phyloP scores from a whole-genome alignment of 1,140 invertebrate species.

The Riptortus pedestris region DNA sequence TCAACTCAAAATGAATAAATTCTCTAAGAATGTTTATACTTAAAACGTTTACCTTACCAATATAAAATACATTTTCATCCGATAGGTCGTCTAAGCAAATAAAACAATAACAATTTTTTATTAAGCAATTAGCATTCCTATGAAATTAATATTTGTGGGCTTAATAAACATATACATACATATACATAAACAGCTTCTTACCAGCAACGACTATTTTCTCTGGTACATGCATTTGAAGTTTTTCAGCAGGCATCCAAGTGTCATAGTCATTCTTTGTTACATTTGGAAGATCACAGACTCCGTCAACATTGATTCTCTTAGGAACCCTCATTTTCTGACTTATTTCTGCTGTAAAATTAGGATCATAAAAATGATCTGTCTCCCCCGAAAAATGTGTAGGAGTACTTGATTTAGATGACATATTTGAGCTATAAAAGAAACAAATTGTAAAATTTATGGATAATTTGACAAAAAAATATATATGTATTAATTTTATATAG shows the following conservation, averaged over 20 bases:
- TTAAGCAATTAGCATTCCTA: neutral
- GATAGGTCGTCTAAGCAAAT: slow-evolving; percentile 10
- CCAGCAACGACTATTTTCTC: slow-evolving; percentile 76
- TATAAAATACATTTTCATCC: slow-evolving; percentile 12
- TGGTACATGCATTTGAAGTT: slow-evolving; percentile 81
- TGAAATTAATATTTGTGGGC: neutral
- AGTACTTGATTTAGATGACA: slow-evolving; percentile 48
- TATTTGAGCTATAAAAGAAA: slow-evolving; percentile 29
- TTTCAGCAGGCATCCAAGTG: slow-evolving; percentile 54
- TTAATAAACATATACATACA: neutral
- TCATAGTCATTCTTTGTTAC: slow-evolving; percentile 42
- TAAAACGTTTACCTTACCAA: slow-evolving; percentile 3
- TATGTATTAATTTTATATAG: too few species aligned
- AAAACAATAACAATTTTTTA: slow-evolving; percentile 17
- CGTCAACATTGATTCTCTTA: slow-evolving; percentile 60
- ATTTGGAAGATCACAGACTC: slow-evolving; percentile 45
- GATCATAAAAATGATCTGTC: slow-evolving; percentile 54
- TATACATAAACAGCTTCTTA: slow-evolving; percentile 37
- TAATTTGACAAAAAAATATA: too few species aligned
- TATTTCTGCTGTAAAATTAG: slow-evolving; percentile 60
- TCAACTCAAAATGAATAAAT: neutral
- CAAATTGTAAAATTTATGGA: neutral
- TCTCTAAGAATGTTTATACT: neutral
- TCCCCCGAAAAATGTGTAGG: slow-evolving; percentile 49
- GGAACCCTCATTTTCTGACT: slow-evolving; percentile 67